phyloP scores from a whole-genome alignment of 2,113 vertebrate genomes.

The Tachysurus fulvidraco region DNA sequence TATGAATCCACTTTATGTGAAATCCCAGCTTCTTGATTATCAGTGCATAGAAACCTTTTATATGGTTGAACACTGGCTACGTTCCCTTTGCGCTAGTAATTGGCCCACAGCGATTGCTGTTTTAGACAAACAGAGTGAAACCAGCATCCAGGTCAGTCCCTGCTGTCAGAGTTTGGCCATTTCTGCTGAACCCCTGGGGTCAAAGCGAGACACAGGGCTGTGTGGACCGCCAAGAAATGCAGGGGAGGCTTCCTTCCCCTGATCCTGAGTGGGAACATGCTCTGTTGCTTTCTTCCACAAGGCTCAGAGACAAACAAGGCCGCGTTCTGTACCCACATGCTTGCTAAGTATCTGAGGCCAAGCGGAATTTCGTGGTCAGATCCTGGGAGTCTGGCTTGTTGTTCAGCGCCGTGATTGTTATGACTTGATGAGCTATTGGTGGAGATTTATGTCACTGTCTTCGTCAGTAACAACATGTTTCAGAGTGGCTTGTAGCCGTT shows the following conservation, averaged over 20 bases:
- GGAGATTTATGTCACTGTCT: conserved; percentile 43
- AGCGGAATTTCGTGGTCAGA: conserved; percentile 24
- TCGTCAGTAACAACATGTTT: conserved; percentile 35
- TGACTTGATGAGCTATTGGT: conserved; percentile 46
- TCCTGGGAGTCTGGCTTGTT: conserved; percentile 42
- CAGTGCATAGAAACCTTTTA: conserved; percentile 3
- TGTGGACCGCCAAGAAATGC: conserved; percentile 68
- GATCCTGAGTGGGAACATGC: conserved; percentile 68
- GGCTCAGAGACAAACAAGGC: conserved; percentile 54
- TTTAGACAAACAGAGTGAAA: conserved; percentile 51
- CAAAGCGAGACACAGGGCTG: conserved; percentile 42
- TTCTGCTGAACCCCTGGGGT: conserved; percentile 42
- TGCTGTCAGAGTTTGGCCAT: conserved; percentile 44
- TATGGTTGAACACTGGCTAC: conserved; percentile 27
- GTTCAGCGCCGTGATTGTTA: conserved; percentile 34
- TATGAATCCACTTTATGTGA: conserved; percentile 3
- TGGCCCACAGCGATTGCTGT: conserved; percentile 40
- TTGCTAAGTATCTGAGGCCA: conserved; percentile 23
- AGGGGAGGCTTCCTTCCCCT: conserved; percentile 74
- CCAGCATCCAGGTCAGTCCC: conserved; percentile 51
- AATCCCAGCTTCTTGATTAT: not conserved
- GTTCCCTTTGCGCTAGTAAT: conserved; percentile 34
- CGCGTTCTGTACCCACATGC: conserved; percentile 66
- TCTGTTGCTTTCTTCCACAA: conserved; percentile 58
- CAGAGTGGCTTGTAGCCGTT: conserved; percentile 10